phyloP scores from a whole-genome alignment of 1,140 invertebrate species.

The Bombus confusus region DNA sequence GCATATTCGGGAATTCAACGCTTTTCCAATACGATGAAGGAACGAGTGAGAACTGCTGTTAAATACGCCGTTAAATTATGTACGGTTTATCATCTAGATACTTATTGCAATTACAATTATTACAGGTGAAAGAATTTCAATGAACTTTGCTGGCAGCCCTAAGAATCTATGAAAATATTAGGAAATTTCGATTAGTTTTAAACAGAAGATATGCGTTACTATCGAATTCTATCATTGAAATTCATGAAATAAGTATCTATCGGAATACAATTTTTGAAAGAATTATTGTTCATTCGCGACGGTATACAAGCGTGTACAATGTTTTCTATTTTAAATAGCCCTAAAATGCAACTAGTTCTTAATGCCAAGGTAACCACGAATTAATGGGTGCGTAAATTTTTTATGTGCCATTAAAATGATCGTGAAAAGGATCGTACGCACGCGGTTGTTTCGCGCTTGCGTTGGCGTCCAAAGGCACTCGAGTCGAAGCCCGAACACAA shows the following conservation, averaged over 20 bases:
- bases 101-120: neutral
- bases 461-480: slow-evolving; percentile 11
- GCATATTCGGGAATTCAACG: slow-evolving; percentile 16
- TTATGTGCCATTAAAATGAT: slow-evolving; percentile 62
- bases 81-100: slow-evolving; percentile 51
- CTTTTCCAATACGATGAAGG: neutral
- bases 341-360: slow-evolving; percentile 43
- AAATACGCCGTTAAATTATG: slow-evolving; percentile 33
- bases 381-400: slow-evolving; percentile 65
- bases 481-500: slow-evolving; percentile 6
- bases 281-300: slow-evolving; percentile 1
- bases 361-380: slow-evolving; percentile 30
- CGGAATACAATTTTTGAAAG: neutral
- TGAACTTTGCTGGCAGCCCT: slow-evolving; percentile 8
- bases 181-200: slow-evolving; percentile 3
- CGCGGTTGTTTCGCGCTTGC: slow-evolving; percentile 6
- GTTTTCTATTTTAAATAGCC: slow-evolving; percentile 38
- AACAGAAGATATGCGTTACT: neutral
- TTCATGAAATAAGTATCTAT: neutral
- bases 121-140: slow-evolving; percentile 12
- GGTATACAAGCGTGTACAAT: neutral
- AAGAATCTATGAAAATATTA: neutral
- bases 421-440: slow-evolving; percentile 47
- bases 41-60: slow-evolving; percentile 41
- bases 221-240: neutral